phyloP scores from a whole-genome alignment of 2,797 vertebrate genomes.

The Manis javanica region DNA sequence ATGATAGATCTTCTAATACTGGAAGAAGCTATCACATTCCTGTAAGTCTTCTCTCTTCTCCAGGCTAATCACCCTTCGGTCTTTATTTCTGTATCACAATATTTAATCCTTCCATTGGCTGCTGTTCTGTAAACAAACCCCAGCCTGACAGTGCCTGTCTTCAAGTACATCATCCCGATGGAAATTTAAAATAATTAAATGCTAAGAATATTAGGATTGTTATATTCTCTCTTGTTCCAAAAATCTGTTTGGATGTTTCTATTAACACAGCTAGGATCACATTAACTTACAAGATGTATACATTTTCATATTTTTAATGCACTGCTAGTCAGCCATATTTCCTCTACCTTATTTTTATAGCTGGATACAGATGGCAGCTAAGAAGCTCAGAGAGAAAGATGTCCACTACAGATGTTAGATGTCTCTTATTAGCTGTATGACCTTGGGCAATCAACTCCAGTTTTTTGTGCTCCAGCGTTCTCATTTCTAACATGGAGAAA shows the following conservation, averaged over 20 bases:
- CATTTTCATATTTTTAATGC: constrained; percentile 4
- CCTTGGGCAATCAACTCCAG: not conserved
- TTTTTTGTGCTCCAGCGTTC: not conserved
- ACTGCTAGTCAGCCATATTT: not conserved
- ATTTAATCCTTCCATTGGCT: not conserved
- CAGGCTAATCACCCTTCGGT: not conserved
- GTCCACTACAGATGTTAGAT: not conserved
- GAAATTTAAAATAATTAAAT: not conserved
- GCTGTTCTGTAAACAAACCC: not conserved
- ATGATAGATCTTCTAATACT: not conserved
- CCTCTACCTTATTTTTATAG: not conserved
- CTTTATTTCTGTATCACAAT: not conserved
- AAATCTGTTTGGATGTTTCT: not conserved
- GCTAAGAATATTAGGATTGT: not conserved
- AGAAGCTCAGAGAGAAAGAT: not conserved
- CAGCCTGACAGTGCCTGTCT: not conserved
- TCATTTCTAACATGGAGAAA: not conserved
- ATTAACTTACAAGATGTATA: not conserved
- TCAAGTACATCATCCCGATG: not conserved
- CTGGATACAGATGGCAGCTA: not conserved
- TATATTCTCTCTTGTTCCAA: not conserved
- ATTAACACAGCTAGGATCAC: not conserved
- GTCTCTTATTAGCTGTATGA: not conserved
- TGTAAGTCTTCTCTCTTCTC: not conserved
- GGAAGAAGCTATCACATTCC: not conserved